Evolutionary conservation across 2,113 vertebrate species (phyloP).

Genomic region (Plecotus auritus): DNA sequence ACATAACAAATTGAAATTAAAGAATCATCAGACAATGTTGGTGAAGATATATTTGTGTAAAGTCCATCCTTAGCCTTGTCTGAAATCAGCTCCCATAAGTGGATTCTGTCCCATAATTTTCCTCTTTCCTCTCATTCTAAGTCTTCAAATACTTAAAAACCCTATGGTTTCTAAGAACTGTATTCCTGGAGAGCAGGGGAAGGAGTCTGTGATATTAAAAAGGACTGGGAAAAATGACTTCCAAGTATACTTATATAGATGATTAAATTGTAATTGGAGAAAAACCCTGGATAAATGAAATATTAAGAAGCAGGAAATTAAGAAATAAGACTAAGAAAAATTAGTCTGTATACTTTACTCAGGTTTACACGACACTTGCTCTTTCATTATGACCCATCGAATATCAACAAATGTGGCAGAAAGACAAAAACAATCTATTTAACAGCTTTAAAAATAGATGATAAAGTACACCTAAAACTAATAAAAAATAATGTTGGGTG

Average conservation of each 20-base stretch:
- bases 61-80: neutral
- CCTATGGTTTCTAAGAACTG: constrained; percentile 7
- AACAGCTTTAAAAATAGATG: neutral
- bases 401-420: neutral
- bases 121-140: constrained; percentile 15
- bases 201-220: neutral
- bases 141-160: constrained; percentile 17
- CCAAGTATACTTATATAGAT: neutral
- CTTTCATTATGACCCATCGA: neutral
- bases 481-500: neutral
- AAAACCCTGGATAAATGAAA: neutral
- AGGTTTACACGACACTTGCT: neutral
- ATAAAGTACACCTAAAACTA: neutral
- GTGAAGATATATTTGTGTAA: constrained; percentile 10
- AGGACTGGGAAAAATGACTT: neutral
- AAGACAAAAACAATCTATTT: neutral
- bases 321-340: neutral
- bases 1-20: neutral
- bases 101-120: constrained; percentile 2
- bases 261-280: neutral
- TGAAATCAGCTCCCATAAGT: constrained; percentile 12
- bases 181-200: neutral
- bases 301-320: neutral
- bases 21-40: neutral
- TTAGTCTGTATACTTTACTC: neutral